Evolutionary conservation across 2,797 vertebrate species (phyloP), one percentile per base, ranked within the genome.

Genomic region (Hoplostethus mediterraneus): DNA sequence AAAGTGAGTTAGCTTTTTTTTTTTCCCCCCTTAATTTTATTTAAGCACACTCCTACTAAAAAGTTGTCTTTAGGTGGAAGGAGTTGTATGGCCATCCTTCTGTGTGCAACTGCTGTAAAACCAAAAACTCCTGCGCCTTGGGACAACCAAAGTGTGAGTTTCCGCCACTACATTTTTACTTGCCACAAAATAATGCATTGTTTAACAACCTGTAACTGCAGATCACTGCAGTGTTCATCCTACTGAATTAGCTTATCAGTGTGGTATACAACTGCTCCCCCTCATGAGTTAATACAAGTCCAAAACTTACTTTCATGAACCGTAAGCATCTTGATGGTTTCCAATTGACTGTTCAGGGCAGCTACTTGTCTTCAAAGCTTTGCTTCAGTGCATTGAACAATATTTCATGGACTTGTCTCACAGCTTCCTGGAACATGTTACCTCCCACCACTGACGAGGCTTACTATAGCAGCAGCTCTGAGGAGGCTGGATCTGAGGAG

Each of bases 91-190:
- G 84, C 1, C 0, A 81, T 21, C 44, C 66, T 0, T 45, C 66
- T 0, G 84, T 91, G 3, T 94, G 94, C 66, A 0, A 42, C 57
- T 95, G 94, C 76, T 95, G 95, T 76, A 73, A 72, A 0, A 21
- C 55, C 83, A 0, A 21, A 21, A 21, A 21, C 21, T 58, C 48
- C 30, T 94, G 93, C n/a, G 47, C 71, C 4, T 40, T 61, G 0
- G 4, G 11, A 42, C 67, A 36, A 2, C 2, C 17, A 0, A 71
- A 40, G 7, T 55, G 94, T 55, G 94, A 38, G 62, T 52, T 21
- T 4, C 21, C 3, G 30, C 42, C 12, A 44, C 12, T 12, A 44
- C 21, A 21, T 21, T 21, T 21, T 21, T 21, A 21, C 21, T 21
- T 21, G 21, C 1, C 21, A 21, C 21, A 21, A 21, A 21, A 21